These are phyloP conservation scores for Papilio machaon DNA, from an alignment of 1,140 invertebrate species.

Conservation along the genomic window DNA sequence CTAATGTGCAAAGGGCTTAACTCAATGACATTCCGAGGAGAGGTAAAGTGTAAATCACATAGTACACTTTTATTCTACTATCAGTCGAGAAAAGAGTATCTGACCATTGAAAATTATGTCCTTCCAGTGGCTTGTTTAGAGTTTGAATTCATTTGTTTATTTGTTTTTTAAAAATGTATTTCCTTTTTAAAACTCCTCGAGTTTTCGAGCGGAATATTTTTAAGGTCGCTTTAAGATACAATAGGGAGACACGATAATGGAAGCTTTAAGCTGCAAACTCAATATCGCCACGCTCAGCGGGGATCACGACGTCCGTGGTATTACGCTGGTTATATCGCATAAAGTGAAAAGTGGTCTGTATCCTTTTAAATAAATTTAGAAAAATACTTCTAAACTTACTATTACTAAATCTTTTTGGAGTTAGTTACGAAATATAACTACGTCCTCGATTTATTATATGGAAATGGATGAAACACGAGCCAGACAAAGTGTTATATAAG, in stretches of 20 bases:
- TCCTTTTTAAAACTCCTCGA: neutral
- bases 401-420: neutral
- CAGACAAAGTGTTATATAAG: no score
- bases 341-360: constrained; percentile 10
- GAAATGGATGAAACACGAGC: no score
- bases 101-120: neutral
- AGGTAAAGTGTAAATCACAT: neutral
- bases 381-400: neutral
- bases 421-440: neutral
- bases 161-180: constrained; percentile 7
- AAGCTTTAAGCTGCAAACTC: constrained; percentile 17
- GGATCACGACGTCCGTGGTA: neutral
- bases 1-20: neutral
- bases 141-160: neutral
- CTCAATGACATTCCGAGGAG: neutral
- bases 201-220: constrained; percentile 12
- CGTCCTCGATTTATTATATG: neutral
- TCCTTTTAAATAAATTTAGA: constrained; percentile 8
- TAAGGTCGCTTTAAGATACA: constrained; percentile 21
- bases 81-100: neutral
- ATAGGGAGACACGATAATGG: constrained; percentile 21
- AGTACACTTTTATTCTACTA: neutral
- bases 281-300: constrained; percentile 6
- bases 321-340: neutral
- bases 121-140: neutral